phyloP scores from a whole-genome alignment of 2,797 vertebrate genomes.

The Lutjanus campechanus region DNA sequence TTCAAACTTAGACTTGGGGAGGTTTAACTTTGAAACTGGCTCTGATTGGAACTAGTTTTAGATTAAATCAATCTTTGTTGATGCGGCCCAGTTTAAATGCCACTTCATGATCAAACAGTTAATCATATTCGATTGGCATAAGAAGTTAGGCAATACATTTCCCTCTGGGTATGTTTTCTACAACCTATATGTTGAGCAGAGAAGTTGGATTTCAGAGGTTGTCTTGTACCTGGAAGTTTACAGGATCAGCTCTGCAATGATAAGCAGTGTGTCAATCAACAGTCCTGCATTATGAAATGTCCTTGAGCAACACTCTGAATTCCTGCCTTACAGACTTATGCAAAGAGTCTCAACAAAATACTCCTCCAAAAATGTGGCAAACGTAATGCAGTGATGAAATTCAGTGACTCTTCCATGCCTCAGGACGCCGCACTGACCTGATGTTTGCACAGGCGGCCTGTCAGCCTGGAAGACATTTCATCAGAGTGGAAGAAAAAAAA shows the following conservation, averaged over 20 bases:
- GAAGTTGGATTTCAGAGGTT: background rate
- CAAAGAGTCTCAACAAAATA: background rate
- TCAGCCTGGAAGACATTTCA: constrained; percentile 58
- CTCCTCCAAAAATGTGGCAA: background rate
- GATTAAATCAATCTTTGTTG: too few species aligned
- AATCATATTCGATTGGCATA: too few species aligned
- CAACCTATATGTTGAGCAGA: background rate
- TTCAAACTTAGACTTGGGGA: too few species aligned
- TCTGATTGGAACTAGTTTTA: too few species aligned
- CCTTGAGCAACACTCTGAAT: constrained; percentile 47
- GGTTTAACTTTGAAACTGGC: too few species aligned
- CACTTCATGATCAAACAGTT: too few species aligned
- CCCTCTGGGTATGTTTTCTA: background rate
- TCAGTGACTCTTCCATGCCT: constrained; percentile 2
- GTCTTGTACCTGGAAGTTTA: background rate
- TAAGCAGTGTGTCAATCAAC: constrained; percentile 23
- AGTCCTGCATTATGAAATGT: constrained; percentile 13
- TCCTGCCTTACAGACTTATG: background rate
- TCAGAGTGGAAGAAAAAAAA: constrained; percentile 43
- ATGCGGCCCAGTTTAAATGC: too few species aligned
- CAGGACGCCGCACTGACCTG: constrained; percentile 27
- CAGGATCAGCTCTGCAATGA: constrained; percentile 11
- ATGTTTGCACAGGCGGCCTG: constrained; percentile 41
- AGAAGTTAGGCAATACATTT: background rate
- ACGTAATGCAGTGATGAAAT: constrained; percentile 24